Conservation (phyloP, 92 coral and sea anemone genomes). For the Phymanthus crucifer region DNA sequence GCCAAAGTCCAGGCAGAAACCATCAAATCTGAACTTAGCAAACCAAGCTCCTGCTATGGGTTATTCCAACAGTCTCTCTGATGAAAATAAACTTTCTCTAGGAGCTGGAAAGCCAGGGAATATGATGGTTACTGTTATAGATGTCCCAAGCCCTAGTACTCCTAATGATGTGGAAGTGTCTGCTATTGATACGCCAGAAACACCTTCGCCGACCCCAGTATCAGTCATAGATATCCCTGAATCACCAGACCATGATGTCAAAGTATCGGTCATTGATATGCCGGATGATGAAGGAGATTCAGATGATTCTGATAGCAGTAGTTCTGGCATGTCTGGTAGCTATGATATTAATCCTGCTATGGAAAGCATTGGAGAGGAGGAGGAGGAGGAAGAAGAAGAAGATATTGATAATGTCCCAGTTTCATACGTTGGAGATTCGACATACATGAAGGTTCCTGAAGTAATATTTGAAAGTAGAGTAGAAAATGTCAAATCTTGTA, state of each 20-base stretch:
- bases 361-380: background rate
- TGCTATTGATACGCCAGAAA: slow-evolving; percentile 82
- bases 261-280: slow-evolving; percentile 79
- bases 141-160: slow-evolving; percentile 14
- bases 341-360: slow-evolving; percentile 64
- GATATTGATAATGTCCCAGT: slow-evolving; percentile 60
- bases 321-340: slow-evolving; percentile 67
- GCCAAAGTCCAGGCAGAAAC: slow-evolving; percentile 20
- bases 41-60: background rate
- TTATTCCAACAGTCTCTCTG: background rate
- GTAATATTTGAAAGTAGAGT: slow-evolving; percentile 69
- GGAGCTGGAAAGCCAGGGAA: slow-evolving; percentile 15
- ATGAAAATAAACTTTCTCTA: background rate
- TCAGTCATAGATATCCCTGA: slow-evolving; percentile 80
- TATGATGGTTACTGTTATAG: slow-evolving; percentile 19
- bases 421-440: slow-evolving; percentile 54
- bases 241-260: slow-evolving; percentile 53
- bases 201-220: slow-evolving; percentile 55
- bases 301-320: slow-evolving; percentile 65
- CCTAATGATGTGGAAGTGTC: slow-evolving; percentile 72
- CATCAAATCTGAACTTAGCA: background rate
- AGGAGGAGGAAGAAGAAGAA: slow-evolving; percentile 54
- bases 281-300: slow-evolving; percentile 53
- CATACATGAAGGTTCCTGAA: slow-evolving; percentile 53
- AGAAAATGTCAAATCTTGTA: slow-evolving; percentile 61